Percentiles rank a stretch among this genome's conserved stretches.
These are phyloP conservation scores for Galemys pyrenaicus DNA, from an alignment of 2,113 vertebrate species.

Conservation along the genomic window DNA sequence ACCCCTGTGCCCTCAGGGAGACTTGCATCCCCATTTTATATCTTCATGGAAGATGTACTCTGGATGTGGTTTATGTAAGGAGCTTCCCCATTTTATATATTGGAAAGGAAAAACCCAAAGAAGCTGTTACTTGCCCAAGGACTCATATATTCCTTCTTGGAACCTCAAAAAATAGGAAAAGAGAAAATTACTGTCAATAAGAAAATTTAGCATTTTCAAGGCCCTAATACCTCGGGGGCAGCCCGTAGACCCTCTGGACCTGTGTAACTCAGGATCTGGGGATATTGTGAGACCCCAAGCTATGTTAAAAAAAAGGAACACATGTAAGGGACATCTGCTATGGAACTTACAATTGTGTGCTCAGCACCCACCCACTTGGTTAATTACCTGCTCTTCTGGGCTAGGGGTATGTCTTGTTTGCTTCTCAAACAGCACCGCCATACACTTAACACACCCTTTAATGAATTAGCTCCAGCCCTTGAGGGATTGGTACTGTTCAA, in stretches of 20 bases:
- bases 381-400: not conserved
- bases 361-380: not conserved
- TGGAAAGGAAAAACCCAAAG: slow-evolving; percentile 2
- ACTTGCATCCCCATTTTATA: not conserved
- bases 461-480: not conserved
- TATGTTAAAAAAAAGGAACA: not conserved
- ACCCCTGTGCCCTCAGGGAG: too few species aligned
- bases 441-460: not conserved
- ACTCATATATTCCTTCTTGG: not conserved
- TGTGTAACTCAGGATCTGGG: not conserved
- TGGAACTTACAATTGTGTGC: not conserved
- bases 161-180: slow-evolving; percentile 31
- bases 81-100: not conserved
- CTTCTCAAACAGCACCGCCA: not conserved
- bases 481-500: not conserved
- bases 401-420: not conserved
- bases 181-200: not conserved
- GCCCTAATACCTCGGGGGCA: not conserved
- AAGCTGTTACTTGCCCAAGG: not conserved
- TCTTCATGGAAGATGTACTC: too few species aligned
- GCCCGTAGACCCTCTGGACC: not conserved
- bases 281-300: not conserved
- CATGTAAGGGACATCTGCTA: not conserved
- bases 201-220: slow-evolving; percentile 4
- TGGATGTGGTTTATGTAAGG: too few species aligned